Conservation (phyloP, 2,113 vertebrate species). For the Eupsittula cactorum region DNA sequence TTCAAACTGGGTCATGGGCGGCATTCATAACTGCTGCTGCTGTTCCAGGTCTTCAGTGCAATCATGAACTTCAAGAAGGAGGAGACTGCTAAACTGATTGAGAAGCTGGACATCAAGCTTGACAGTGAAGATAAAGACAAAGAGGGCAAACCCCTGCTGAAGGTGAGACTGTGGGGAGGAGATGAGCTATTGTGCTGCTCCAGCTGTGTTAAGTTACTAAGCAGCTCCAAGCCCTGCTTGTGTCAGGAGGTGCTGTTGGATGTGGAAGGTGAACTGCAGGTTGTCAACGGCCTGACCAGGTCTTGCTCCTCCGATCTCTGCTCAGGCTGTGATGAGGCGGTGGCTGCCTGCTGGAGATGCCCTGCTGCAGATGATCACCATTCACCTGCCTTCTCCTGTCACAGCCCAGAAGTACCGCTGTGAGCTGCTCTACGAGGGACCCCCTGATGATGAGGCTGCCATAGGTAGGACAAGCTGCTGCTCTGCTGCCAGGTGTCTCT, state of each 20-base stretch:
- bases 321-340: conserved; percentile 91
- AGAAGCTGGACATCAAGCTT: conserved; percentile 92
- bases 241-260: background rate
- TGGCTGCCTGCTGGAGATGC: conserved; percentile 96
- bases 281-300: background rate
- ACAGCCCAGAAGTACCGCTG: conserved; percentile 96
- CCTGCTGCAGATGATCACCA: conserved; percentile 96
- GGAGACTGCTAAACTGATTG: conserved; percentile 86
- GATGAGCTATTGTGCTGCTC: background rate
- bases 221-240: background rate
- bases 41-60: conserved; percentile 86
- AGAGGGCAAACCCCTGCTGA: conserved; percentile 92
- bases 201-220: fast-evolving
- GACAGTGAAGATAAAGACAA: conserved; percentile 91
- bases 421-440: conserved; percentile 95
- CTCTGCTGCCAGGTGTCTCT: background rate
- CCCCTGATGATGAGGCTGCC: conserved; percentile 90
- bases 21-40: fast-evolving
- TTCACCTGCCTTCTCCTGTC: conserved; percentile 94
- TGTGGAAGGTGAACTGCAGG: background rate
- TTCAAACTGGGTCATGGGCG: fast-evolving
- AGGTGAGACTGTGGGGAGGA: conserved; percentile 63
- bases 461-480: conserved; percentile 77
- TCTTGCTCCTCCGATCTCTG: background rate
- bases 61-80: conserved; percentile 96